Percentiles rank a stretch among this genome's conserved stretches.
phyloP scores from a whole-genome alignment of 64 coral and sea anemone species.

The Stylophora pistillata region DNA sequence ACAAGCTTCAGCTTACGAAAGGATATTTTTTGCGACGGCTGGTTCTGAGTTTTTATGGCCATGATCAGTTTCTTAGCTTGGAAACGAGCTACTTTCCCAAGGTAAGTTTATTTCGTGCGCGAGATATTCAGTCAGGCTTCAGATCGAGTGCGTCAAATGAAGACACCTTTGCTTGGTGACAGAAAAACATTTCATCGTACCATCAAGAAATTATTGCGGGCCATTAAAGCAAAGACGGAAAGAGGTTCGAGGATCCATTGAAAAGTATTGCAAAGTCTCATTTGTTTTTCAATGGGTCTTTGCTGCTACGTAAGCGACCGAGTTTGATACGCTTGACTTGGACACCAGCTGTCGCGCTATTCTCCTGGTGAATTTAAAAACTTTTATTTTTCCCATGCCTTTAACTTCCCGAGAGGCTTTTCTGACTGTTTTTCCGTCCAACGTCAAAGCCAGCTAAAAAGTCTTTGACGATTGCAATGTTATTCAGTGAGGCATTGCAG shows the following conservation, averaged over 20 bases:
- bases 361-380: slow-evolving; percentile 12
- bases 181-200: too few relatives aligned
- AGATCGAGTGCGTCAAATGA: too few relatives aligned
- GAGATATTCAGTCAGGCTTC: too few relatives aligned
- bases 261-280: not conserved
- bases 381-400: slow-evolving; percentile 26
- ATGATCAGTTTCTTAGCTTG: too few relatives aligned
- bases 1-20: too few relatives aligned
- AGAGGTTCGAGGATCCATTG: not conserved
- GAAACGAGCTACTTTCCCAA: too few relatives aligned
- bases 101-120: too few relatives aligned
- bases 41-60: too few relatives aligned
- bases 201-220: not conserved
- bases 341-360: slow-evolving; percentile 5
- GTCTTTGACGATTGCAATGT: not conserved
- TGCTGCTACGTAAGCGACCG: not conserved
- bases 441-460: not conserved
- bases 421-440: not conserved
- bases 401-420: not conserved
- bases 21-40: too few relatives aligned
- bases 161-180: too few relatives aligned
- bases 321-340: slow-evolving; percentile 16
- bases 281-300: not conserved
- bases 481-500: not conserved
- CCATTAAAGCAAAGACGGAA: not conserved